Evolutionary conservation across 2,113 vertebrate genomes (phyloP), one percentile per base, ranked within the genome.

Genomic region (Chiloscyllium plagiosum): DNA sequence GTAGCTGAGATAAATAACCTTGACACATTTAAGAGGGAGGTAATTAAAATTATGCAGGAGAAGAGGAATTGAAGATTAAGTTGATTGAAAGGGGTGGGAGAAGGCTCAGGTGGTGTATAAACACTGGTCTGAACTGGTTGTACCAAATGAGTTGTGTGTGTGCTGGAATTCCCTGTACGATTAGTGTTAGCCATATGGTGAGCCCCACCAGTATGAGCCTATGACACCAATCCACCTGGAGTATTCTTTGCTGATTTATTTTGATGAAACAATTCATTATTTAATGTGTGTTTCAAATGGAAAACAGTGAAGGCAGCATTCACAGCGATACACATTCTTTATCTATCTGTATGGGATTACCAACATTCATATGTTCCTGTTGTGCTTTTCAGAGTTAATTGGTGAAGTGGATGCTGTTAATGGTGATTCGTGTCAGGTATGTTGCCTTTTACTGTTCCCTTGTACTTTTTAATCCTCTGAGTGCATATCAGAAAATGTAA

Each of bases 381-480:
- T 95, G 93, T 52, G 72, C 69, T 19, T 95, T 95, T 47, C 94
- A 95, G 94, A 95, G 69, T 3, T 72, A 33, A 72, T 22, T 72
- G 94, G 2, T 7, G 94, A 72, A 52, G 68, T 33, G 69, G 94
- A 50, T 33, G 42, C 68, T 95, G 94, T 72, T 29, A 52, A 72
- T 72, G 69, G 94, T 47, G 94, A 95, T 8, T 19, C 42, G 19
- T 42, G 24, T 70, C 94, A 95, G 94, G 94, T 95, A 72, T 5
- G 94, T 72, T 69, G 4, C 20, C 47, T 1, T 68, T 94, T 94
- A n/a, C n/a, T 94, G n/a, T 61, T 26, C 20, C 61, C 42, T 42
- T 26, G 2, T 76, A 26, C 17, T 26, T 29, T 95, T 61, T 50
- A 66, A 66, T 20, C 17, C 19, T 19, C 37, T 8, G 3, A 33